These are phyloP conservation scores for Thalassoma bifasciatum DNA, from an alignment of 2,113 vertebrate species.

Conservation along the genomic window DNA sequence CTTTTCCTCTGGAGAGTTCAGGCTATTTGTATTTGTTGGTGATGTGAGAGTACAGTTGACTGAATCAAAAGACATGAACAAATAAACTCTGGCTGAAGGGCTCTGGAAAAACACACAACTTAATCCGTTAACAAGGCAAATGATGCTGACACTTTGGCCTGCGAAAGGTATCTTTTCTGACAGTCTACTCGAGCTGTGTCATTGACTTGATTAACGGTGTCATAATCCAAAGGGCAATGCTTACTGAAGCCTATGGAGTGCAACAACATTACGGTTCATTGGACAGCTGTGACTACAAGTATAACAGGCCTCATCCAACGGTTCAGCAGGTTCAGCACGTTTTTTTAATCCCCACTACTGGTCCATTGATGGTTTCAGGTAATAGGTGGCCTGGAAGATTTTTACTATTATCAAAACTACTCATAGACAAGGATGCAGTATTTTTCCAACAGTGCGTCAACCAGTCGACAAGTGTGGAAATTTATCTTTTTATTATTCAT, in stretches of 20 bases:
- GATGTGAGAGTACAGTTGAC: slow-evolving; percentile 21
- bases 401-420: slow-evolving; percentile 41
- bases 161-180: slow-evolving; percentile 45
- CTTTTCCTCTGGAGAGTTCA: neutral
- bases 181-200: slow-evolving; percentile 29
- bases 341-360: slow-evolving; percentile 27
- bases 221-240: slow-evolving; percentile 52
- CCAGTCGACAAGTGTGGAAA: slow-evolving; percentile 64
- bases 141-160: slow-evolving; percentile 23
- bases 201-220: slow-evolving; percentile 62
- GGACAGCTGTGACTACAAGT: slow-evolving; percentile 41
- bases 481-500: slow-evolving; percentile 73
- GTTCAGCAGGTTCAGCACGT: slow-evolving; percentile 61
- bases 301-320: slow-evolving; percentile 33
- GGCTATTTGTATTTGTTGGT: slow-evolving; percentile 39
- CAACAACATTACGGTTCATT: slow-evolving; percentile 54
- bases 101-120: slow-evolving; percentile 10
- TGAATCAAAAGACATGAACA: slow-evolving; percentile 14
- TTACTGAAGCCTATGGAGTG: slow-evolving; percentile 46
- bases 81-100: slow-evolving; percentile 23
- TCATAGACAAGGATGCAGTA: slow-evolving; percentile 52
- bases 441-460: slow-evolving; percentile 61
- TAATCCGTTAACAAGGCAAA: slow-evolving; percentile 34
- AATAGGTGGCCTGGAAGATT: slow-evolving; percentile 34
- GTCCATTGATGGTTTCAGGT: slow-evolving; percentile 47